These are phyloP conservation scores for Dastarcus helophoroides DNA, from an alignment of 2,888 invertebrate species.

Conservation along the genomic window DNA sequence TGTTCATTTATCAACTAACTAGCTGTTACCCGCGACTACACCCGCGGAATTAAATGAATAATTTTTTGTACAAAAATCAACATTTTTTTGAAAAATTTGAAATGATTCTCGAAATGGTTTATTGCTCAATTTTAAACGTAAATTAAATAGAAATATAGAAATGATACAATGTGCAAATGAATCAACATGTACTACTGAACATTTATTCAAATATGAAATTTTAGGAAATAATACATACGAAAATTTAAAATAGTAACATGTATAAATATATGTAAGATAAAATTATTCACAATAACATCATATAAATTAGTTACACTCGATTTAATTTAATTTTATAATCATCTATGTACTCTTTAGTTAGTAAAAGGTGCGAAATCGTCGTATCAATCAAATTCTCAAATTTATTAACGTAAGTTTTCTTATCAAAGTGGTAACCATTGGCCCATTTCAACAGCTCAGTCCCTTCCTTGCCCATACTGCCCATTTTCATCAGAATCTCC, in stretches of 20 bases:
- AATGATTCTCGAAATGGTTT: too few relatives aligned
- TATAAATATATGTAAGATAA: neutral
- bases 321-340: conserved; percentile 65
- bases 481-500: conserved; percentile 55
- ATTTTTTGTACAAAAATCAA: too few relatives aligned
- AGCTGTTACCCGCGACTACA: too few relatives aligned
- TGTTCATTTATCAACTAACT: too few relatives aligned
- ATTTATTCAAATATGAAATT: too few relatives aligned
- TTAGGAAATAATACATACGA: too few relatives aligned
- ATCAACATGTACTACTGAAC: too few relatives aligned
- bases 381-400: conserved; percentile 73
- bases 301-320: conserved; percentile 2
- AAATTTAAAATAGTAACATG: neutral
- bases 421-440: conserved; percentile 84
- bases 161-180: too few relatives aligned
- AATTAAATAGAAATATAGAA: too few relatives aligned
- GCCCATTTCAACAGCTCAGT: conserved; percentile 63
- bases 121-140: too few relatives aligned
- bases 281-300: neutral
- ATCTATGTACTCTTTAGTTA: conserved; percentile 61
- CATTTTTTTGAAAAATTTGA: too few relatives aligned
- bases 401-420: conserved; percentile 80
- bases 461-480: conserved; percentile 57
- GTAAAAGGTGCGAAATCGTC: conserved; percentile 48
- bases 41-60: too few relatives aligned